These are phyloP conservation scores for Otolemur crassicaudatus DNA, from an alignment of 2,797 vertebrate genomes.

Conservation along the genomic window DNA sequence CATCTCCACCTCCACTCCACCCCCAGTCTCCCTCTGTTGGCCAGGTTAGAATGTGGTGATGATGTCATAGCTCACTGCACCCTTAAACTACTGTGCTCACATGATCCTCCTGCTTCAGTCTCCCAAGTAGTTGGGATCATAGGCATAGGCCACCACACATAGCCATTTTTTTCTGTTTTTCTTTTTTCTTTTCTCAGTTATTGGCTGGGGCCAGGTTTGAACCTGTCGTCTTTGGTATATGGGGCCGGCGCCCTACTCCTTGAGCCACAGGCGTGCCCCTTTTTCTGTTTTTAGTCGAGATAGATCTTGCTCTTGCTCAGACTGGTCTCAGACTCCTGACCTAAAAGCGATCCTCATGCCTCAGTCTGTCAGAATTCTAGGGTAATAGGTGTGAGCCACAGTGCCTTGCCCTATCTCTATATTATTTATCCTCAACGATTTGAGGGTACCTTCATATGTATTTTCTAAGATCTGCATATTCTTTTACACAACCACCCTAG, in stretches of 20 bases:
- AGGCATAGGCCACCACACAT: neutral
- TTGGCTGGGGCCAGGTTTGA: no score
- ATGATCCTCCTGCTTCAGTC: neutral
- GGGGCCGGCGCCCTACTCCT: no score
- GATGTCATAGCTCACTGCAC: neutral
- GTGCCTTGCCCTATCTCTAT: neutral
- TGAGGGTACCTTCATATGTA: neutral
- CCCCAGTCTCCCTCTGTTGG: neutral
- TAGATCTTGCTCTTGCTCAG: neutral
- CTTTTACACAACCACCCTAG: neutral
- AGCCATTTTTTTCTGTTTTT: neutral
- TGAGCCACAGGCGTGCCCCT: no score
- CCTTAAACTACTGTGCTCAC: neutral
- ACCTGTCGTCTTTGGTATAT: no score
- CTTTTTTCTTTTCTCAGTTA: no score
- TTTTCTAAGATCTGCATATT: conserved; percentile 39
- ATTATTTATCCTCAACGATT: neutral
- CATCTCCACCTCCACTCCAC: neutral
- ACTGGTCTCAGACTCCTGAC: neutral
- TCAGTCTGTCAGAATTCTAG: neutral
- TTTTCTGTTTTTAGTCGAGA: neutral
- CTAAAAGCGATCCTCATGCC: neutral
- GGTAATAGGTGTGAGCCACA: neutral
- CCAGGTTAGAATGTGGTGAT: neutral
- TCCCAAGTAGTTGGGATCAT: neutral